Evolutionary conservation across 2,113 vertebrate genomes (phyloP), one percentile per base, ranked within the genome.

Genomic region (Ciconia maguari): DNA sequence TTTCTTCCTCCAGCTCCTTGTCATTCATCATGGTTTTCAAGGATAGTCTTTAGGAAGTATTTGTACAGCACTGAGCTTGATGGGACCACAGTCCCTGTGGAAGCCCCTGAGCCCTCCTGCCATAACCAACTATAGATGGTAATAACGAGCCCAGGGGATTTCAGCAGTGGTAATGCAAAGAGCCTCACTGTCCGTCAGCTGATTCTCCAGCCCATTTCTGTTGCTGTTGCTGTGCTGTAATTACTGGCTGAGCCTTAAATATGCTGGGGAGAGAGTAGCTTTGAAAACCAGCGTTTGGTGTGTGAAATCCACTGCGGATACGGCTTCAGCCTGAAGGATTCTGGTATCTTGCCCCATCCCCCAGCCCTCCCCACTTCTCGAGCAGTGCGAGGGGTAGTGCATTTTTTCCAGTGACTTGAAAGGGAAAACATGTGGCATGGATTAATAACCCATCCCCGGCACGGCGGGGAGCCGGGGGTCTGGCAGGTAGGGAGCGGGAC

Each of bases 81-180:
- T 85, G 79, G 30, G 77, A 34, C 64, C 36, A 5, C 0, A 5
- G 57, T 36, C 10, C 36, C 17, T 44, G 46, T 34, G 0, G 9
- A n/a, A 82, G 25, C 30, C 80, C 27, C 24, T 51, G n/a, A 83
- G 49, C 49, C 24, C 44, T 87, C 54, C 74, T 82, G 51, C 52
- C 6, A 0, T 61, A 34, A 54, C 19, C 42, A 25, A 0, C 49
- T 30, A 3, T 15, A 32, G 32, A 4, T 36, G 83, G 38, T 55
- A 41, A 13, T 30, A 38, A 54, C 7, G 4, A 76, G 38, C 41
- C 4, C 3, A 2, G 52, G 41, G 81, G 64, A 16, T 69, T 44
- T 57, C 57, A 61, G 49, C 80, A 68, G 66, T 3, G 41, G 32
- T 13, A 6, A 29, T 38, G n/a, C n/a, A 25, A 4, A 62, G 65